Conservation (phyloP, 2,888 invertebrate species). For the Microctonus aethiopoides region DNA sequence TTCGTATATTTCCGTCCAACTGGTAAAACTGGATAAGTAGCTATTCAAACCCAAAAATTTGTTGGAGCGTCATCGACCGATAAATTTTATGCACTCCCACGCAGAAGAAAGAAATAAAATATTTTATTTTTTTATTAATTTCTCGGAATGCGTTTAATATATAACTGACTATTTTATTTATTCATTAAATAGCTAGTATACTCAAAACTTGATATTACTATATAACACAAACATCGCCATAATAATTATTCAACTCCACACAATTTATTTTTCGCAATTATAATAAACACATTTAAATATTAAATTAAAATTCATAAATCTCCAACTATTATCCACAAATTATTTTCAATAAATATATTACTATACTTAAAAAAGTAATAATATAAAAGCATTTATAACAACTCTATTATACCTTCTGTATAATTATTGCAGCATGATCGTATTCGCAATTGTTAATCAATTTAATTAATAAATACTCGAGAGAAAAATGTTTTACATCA, state of each 20-base stretch:
- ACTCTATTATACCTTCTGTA: too few species aligned
- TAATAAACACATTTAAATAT: background rate
- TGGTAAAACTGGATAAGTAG: background rate
- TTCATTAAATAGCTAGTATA: background rate
- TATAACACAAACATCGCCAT: background rate
- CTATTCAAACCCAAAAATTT: background rate
- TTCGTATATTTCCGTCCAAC: background rate
- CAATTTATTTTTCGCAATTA: background rate
- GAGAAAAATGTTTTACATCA: background rate
- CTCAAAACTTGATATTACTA: too few species aligned
- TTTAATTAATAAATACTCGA: too few species aligned
- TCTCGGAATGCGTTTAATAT: background rate
- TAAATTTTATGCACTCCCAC: background rate
- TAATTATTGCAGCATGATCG: too few species aligned
- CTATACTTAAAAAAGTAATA: background rate
- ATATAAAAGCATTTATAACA: too few species aligned
- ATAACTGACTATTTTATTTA: background rate
- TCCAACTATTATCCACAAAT: background rate
- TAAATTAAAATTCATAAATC: background rate
- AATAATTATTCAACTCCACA: background rate
- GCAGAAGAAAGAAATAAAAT: background rate
- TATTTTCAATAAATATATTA: background rate
- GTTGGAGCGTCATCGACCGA: background rate
- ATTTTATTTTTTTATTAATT: background rate
- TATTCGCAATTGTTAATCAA: too few species aligned